These are phyloP conservation scores for Dyspetes luteomarginatus DNA, from an alignment of 2,888 invertebrate species.

Conservation along the genomic window DNA sequence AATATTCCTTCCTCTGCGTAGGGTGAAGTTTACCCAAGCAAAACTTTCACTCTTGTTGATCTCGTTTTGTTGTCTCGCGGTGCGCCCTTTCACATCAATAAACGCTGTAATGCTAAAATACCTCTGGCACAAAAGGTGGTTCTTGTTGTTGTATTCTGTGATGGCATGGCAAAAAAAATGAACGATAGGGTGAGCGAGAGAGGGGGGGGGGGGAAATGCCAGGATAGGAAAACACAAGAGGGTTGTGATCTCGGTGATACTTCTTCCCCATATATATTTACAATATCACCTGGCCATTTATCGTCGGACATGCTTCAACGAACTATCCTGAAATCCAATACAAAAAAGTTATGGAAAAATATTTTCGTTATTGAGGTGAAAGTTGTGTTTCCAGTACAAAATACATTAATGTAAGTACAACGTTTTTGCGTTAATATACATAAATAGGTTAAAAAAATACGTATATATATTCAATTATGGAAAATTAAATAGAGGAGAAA, in stretches of 20 bases:
- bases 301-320: too few relatives aligned
- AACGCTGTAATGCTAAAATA: slow-evolving; percentile 22
- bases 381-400: too few relatives aligned
- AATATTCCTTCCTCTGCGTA: slow-evolving; percentile 32
- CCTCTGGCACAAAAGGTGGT: slow-evolving; percentile 29
- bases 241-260: slow-evolving; percentile 2
- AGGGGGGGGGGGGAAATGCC: not conserved
- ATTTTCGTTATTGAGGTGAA: too few relatives aligned
- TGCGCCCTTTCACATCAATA: slow-evolving; percentile 7
- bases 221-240: slow-evolving; percentile 35
- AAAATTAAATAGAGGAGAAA: too few relatives aligned
- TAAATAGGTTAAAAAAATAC: too few relatives aligned
- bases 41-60: slow-evolving; percentile 47
- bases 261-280: not conserved
- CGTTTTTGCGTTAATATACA: too few relatives aligned
- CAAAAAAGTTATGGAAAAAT: too few relatives aligned
- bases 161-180: not conserved
- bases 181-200: not conserved
- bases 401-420: too few relatives aligned
- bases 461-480: too few relatives aligned
- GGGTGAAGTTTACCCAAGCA: slow-evolving; percentile 36
- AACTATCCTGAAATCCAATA: too few relatives aligned
- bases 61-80: slow-evolving; percentile 9
- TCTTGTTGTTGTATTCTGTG: slow-evolving; percentile 32
- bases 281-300: not conserved